These are phyloP conservation scores for Mormoops blainvillei DNA, from an alignment of 2,113 vertebrate genomes.

Conservation along the genomic window DNA sequence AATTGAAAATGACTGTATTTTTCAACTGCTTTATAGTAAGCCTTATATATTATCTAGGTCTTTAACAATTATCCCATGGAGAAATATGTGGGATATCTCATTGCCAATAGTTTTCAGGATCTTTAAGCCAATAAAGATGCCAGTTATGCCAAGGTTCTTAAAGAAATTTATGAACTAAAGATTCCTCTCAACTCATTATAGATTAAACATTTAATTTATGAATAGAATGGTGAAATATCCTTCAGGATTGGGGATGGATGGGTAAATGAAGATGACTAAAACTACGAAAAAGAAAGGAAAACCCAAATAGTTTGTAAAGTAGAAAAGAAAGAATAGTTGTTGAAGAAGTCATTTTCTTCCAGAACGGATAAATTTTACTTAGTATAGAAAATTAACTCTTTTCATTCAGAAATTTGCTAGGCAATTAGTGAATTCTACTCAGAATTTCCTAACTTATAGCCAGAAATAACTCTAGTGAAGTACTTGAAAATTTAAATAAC, in stretches of 20 bases:
- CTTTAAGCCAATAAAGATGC: not conserved
- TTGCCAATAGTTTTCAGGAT: not conserved
- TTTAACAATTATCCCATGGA: not conserved
- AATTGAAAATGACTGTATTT: not conserved
- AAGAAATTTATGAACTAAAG: not conserved
- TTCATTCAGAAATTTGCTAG: not conserved
- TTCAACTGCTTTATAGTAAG: not conserved
- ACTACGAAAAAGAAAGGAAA: not conserved
- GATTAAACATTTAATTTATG: not conserved
- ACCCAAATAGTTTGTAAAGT: not conserved
- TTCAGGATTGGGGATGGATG: not conserved
- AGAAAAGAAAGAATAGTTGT: not conserved
- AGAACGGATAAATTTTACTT: not conserved
- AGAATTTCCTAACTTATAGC: not conserved
- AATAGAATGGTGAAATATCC: not conserved
- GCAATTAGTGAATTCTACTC: not conserved
- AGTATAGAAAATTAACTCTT: not conserved
- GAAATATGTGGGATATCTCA: not conserved
- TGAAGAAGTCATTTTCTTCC: not conserved
- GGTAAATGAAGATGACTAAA: not conserved
- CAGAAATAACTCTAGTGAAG: not conserved
- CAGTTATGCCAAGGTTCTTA: not conserved
- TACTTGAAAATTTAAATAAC: slow-evolving; percentile 10
- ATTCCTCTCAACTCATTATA: not conserved
- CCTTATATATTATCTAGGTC: not conserved